Base-by-base conservation (phyloP, 2,113 vertebrate genomes). In the Macheiramphus alcinus region DNA sequence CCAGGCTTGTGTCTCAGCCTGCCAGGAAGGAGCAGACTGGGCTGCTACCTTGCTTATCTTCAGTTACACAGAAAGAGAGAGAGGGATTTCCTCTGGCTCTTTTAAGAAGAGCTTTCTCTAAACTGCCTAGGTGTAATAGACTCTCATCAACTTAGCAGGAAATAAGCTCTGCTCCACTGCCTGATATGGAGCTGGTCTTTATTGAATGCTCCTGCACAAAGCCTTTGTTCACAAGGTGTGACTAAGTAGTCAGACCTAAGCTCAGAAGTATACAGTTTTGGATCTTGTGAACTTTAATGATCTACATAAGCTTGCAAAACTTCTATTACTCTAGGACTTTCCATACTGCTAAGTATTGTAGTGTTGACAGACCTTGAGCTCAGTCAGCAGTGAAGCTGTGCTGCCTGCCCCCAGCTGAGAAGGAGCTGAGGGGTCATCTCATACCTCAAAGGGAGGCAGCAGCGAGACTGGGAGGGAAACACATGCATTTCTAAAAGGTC, bases 171-270 rank as follows among this genome's bases (percentile, higher is more conserved):
- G 80, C 72, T 89, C 52, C 7, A 0, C 38, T 55, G 53, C 55
- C 95, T 53, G 81, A 62, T 68, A 56, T 9, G 2, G 95, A 79
- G 93, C 86, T 85, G 91, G 66, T 48, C 95, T 91, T 70, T 62
- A 58, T 26, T 80, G 80, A 23, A 67, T 31, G 70, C 86, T 80
- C 45, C 86, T 75, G 93, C 94, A 85, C 93, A 85, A 94, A 94
- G 96, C 95, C 89, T 89, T 97, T 95, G 94, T 80, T 82, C 93
- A 85, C 80, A 38, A 81, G 93, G 68, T 94, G 91, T 96, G 91
- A 97, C 93, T 40, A 53, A 94, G 86, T 36, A 91, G 86, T 43
- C 95, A 80, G 91, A 23, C 93, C 88, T 73, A 29, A 95, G 96
- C 97, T 95, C 85, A 82, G 88, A 65, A 92, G 47, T 19, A 10